A percentile compares a stretch with the other conserved stretches of the same genome.
Conservation (phyloP, 2,888 invertebrate species). For the Perithous albicinctus region DNA sequence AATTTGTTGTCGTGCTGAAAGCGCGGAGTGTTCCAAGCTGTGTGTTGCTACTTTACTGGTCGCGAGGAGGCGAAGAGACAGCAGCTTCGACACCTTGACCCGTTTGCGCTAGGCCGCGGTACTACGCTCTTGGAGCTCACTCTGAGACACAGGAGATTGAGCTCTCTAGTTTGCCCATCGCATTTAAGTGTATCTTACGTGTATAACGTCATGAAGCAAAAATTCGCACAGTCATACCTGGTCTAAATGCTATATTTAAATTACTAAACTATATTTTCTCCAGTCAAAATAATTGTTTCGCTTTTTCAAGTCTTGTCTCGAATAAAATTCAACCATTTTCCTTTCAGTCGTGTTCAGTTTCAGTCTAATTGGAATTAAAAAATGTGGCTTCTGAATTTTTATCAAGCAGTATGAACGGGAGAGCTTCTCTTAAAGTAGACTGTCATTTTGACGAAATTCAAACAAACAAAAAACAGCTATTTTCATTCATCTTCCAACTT, state of each 20-base stretch:
- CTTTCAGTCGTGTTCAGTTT: too few species aligned
- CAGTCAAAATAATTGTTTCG: background rate
- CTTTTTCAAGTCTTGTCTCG: background rate
- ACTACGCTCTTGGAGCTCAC: conserved; percentile 35
- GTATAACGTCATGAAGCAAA: conserved; percentile 17
- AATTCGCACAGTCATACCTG: background rate
- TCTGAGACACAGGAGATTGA: conserved; percentile 30
- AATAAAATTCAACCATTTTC: too few species aligned
- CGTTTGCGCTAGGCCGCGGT: conserved; percentile 57
- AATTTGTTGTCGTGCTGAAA: conserved; percentile 66
- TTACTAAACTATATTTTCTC: background rate
- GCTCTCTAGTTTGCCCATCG: conserved; percentile 35
- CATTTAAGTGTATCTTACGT: conserved; percentile 25
- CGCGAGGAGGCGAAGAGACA: conserved; percentile 38
- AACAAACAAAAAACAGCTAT: too few species aligned
- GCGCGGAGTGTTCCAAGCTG: conserved; percentile 48
- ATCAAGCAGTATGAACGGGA: too few species aligned
- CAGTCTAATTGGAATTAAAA: too few species aligned
- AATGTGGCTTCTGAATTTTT: too few species aligned
- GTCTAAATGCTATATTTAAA: background rate
- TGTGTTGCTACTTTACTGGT: conserved; percentile 33
- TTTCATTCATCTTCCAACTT: too few species aligned
- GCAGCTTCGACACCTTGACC: conserved; percentile 66
- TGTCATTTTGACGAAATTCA: too few species aligned
- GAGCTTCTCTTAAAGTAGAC: too few species aligned